Base-by-base conservation (phyloP, 1,140 invertebrate genomes). In the Formica exsecta region DNA sequence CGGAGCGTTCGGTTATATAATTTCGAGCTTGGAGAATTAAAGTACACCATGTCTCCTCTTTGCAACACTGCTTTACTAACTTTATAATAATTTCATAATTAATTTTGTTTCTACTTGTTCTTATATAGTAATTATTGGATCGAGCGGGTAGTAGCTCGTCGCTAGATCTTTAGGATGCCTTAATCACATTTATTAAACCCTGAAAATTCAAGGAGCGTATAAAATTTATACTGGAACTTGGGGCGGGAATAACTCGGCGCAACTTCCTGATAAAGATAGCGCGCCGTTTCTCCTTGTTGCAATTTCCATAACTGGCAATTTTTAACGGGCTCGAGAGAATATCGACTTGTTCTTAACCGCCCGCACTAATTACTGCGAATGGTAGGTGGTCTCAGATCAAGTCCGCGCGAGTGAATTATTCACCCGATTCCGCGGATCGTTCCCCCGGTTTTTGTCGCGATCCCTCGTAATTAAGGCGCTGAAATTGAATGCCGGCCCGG, bases 211-310 rank as follows among this genome's bases (percentile, higher is more conserved):
- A 73, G 79, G 29, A 83, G 68, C 79, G 79, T 74, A 74, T 83
- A 83, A 83, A 83, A 81, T 81, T 81, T 68, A 74, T 74, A 73
- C 79, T 74, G 79, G 54, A 74, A 83, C 79, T 83, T 74, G 38
- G 54, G 13, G 25, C 29, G 51, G 51, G 66, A 59, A 61, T 54
- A 81, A 81, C 79, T 81, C 66, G 54, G 41, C 68, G 79, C 38
- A 83, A 83, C 68, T 83, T 83, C 25, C 61, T 73, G 79, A 74
- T 83, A 83, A 73, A 73, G 79, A 83, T 83, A 74, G 79, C 79
- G 3, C 13, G 54, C 19, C 65, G 54, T 38, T 83, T 61, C 16
- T n/a, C 6, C 68, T 48, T 29, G 51, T 38, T 59, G 54, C 54
- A 51, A 81, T 81, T 81, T 81, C 66, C 79, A 81, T 81, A 81